Percentiles rank a stretch among this genome's conserved stretches.
Evolutionary conservation across 2,888 invertebrate species (phyloP).

Genomic region (Salpingus planirostris): DNA sequence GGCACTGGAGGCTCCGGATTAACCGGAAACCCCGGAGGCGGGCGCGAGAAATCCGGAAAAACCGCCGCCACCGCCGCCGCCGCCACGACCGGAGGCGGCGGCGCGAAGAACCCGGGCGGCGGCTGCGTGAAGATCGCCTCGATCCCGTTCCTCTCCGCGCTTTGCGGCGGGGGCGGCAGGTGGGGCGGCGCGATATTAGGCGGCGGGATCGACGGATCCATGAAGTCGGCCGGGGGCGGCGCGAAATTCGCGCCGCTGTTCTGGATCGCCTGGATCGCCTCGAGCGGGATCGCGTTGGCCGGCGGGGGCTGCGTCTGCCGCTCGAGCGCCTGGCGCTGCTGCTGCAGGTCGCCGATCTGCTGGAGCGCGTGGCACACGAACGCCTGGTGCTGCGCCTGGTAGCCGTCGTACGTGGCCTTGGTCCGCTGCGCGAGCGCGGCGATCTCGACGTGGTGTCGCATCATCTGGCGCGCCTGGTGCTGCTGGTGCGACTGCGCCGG

Average conservation of each 20-base stretch:
- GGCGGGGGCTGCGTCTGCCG: slow-evolving; percentile 38
- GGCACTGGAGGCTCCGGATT: slow-evolving; percentile 38
- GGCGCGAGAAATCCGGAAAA: slow-evolving; percentile 77
- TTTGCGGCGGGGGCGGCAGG: neutral
- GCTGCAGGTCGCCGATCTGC: slow-evolving; percentile 77
- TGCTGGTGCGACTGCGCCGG: slow-evolving; percentile 82
- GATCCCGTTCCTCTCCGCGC: slow-evolving; percentile 27
- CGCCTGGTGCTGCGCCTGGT: slow-evolving; percentile 81
- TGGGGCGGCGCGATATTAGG: slow-evolving; percentile 26
- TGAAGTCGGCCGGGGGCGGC: slow-evolving; percentile 16
- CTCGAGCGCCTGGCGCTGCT: slow-evolving; percentile 51
- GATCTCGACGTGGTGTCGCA: slow-evolving; percentile 63
- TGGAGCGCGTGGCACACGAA: slow-evolving; percentile 87
- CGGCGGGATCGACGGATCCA: slow-evolving; percentile 34
- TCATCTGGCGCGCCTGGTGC: slow-evolving; percentile 77
- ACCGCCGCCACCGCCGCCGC: slow-evolving; percentile 22
- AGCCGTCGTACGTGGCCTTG: slow-evolving; percentile 73
- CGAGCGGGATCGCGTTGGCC: slow-evolving; percentile 28
- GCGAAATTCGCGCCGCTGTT: slow-evolving; percentile 17
- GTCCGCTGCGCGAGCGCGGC: slow-evolving; percentile 69
- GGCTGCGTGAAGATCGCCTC: slow-evolving; percentile 45
- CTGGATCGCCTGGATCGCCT: slow-evolving; percentile 29
- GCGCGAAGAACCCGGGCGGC: slow-evolving; percentile 48
- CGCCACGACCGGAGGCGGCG: slow-evolving; percentile 26
- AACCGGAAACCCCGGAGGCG: slow-evolving; percentile 66